phyloP scores from a whole-genome alignment of 2,113 vertebrate species.

The Psilopogon haemacephalus region DNA sequence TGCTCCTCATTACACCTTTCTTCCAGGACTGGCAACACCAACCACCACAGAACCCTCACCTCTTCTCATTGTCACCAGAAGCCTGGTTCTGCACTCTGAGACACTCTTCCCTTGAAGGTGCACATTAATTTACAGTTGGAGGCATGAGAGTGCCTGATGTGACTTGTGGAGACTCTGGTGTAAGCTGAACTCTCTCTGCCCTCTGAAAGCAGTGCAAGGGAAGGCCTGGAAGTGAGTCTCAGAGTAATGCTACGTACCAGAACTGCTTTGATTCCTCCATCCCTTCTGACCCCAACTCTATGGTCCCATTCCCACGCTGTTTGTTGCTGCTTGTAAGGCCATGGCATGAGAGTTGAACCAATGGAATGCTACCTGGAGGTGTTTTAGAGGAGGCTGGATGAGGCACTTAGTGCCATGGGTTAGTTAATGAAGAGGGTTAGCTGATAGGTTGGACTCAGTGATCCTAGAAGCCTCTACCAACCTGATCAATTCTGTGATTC shows the following conservation, averaged over 20 bases:
- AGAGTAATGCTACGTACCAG: background rate
- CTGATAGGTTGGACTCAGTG: too few species aligned
- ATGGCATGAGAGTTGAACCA: background rate
- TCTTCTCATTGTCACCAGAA: background rate
- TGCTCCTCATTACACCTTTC: background rate
- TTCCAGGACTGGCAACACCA: background rate
- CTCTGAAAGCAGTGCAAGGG: fast-evolving
- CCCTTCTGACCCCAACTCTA: background rate
- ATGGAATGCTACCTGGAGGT: background rate
- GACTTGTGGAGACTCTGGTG: background rate
- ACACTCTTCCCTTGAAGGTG: background rate
- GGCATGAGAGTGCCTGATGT: background rate
- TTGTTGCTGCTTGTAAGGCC: background rate
- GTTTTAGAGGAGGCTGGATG: too few species aligned
- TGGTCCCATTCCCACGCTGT: background rate
- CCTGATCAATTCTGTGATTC: too few species aligned
- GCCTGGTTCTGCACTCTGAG: fast-evolving
- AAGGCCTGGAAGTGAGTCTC: background rate
- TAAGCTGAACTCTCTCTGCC: background rate
- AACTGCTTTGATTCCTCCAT: background rate
- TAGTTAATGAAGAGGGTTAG: too few species aligned
- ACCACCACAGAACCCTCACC: fast-evolving
- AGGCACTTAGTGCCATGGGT: too few species aligned
- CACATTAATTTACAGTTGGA: background rate
- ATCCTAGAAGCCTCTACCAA: too few species aligned